A percentile compares a stretch with the other conserved stretches of the same genome.
phyloP scores from a whole-genome alignment of 2,797 vertebrate species.

The Tapera naevia region DNA sequence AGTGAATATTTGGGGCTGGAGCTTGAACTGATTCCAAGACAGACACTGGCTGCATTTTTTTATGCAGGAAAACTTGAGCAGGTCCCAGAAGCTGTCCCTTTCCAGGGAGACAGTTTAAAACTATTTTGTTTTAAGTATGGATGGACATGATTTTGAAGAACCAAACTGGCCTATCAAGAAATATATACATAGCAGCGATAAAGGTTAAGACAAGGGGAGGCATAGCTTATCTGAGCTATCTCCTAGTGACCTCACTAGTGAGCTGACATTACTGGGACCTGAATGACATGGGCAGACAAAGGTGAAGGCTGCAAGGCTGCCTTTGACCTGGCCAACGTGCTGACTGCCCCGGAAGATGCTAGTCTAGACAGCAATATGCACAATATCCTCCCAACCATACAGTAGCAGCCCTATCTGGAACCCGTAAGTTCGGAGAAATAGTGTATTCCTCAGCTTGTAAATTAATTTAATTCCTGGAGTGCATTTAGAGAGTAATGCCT shows the following conservation, averaged over 20 bases:
- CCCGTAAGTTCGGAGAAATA: conserved; percentile 42
- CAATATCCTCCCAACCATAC: not conserved
- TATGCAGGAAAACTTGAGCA: not conserved
- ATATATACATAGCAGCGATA: not conserved
- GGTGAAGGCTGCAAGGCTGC: not conserved
- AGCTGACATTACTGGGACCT: not conserved
- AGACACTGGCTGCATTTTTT: not conserved
- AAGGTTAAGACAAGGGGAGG: not conserved
- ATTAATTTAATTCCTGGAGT: conserved; percentile 59
- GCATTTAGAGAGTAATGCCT: conserved; percentile 56
- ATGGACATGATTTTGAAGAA: not conserved
- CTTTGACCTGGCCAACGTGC: not conserved
- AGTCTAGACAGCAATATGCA: not conserved
- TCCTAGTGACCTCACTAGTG: not conserved
- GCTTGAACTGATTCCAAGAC: not conserved
- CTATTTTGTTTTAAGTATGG: not conserved
- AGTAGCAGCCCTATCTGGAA: conserved; percentile 35
- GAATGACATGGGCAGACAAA: not conserved
- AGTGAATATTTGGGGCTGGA: not conserved
- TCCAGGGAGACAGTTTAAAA: not conserved
- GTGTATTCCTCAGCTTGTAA: conserved; percentile 42
- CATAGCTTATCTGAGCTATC: not conserved
- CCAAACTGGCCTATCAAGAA: not conserved
- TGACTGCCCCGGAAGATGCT: not conserved
- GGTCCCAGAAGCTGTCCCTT: not conserved